phyloP scores from a whole-genome alignment of 1,140 invertebrate genomes.

The Holotrichia oblita region DNA sequence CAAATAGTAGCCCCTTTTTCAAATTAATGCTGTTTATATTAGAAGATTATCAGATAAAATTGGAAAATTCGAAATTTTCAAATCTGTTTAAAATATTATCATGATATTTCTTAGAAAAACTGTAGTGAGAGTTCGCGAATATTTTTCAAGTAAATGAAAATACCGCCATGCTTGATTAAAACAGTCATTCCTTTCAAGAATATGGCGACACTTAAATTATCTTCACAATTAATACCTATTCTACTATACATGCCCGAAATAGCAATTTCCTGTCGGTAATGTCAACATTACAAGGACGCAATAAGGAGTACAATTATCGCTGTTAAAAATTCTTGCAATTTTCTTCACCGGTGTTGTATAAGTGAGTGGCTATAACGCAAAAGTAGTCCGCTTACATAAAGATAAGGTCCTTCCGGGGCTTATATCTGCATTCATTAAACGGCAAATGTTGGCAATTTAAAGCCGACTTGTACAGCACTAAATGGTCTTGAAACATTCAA shows the following conservation, averaged over 20 bases:
- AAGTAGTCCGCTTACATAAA: background rate
- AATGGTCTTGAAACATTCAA: slow-evolving; percentile 8
- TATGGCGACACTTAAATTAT: background rate
- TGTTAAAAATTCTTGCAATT: slow-evolving; percentile 14
- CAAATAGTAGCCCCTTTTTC: too few species aligned
- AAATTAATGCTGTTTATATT: too few species aligned
- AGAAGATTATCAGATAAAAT: too few species aligned
- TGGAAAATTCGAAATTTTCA: too few species aligned
- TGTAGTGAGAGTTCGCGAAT: too few species aligned
- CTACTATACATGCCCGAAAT: background rate
- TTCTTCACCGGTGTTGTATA: background rate
- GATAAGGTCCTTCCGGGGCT: background rate
- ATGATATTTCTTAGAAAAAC: too few species aligned
- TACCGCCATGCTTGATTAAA: too few species aligned
- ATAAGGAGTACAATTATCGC: background rate
- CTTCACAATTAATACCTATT: slow-evolving; percentile 14
- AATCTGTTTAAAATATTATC: too few species aligned
- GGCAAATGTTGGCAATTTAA: slow-evolving; percentile 2
- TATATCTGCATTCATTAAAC: slow-evolving; percentile 14
- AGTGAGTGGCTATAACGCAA: background rate
- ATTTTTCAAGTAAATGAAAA: too few species aligned
- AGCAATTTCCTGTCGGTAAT: background rate
- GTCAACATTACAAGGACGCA: background rate
- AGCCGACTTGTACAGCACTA: background rate
- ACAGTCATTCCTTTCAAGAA: background rate